Evolutionary conservation across 2,888 invertebrate species (phyloP).

Genomic region (Cosmorhoe ocellata): DNA sequence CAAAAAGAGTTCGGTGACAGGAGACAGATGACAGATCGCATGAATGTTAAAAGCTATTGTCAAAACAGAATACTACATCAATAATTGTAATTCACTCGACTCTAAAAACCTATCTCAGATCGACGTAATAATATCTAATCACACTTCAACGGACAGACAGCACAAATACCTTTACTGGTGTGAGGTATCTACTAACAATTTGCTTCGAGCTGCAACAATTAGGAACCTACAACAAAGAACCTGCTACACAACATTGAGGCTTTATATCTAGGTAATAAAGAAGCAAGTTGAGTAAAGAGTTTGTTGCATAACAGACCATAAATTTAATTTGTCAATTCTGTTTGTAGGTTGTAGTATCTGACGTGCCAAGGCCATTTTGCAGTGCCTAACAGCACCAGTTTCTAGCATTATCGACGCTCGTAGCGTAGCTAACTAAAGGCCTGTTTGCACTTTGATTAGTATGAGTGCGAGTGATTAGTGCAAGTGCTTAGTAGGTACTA

Average conservation of each 20-base stretch:
- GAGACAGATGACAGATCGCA: too few relatives aligned
- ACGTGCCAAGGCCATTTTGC: conserved; percentile 43
- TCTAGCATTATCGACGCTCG: too few relatives aligned
- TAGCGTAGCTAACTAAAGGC: too few relatives aligned
- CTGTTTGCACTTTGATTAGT: too few relatives aligned
- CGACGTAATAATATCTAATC: conserved; percentile 30
- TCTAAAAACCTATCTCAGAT: too few relatives aligned
- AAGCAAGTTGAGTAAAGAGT: conserved; percentile 7
- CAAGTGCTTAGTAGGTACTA: too few relatives aligned
- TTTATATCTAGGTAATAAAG: conserved; percentile 7
- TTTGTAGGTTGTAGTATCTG: conserved; percentile 45
- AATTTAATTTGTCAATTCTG: conserved; percentile 49
- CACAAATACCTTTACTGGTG: conserved; percentile 22
- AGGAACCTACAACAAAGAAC: conserved; percentile 4
- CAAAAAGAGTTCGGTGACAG: too few relatives aligned
- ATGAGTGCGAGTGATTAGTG: too few relatives aligned
- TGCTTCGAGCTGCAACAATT: conserved; percentile 28
- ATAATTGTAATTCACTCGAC: too few relatives aligned
- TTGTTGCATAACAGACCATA: conserved; percentile 18
- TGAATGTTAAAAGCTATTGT: too few relatives aligned
- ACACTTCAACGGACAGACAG: conserved; percentile 26
- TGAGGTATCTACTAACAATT: conserved; percentile 19
- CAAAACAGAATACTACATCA: too few relatives aligned
- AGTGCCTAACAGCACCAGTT: too few relatives aligned
- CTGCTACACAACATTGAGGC: conserved; percentile 8